phyloP scores from a whole-genome alignment of 2,888 invertebrate genomes.

The Seira ritae region DNA sequence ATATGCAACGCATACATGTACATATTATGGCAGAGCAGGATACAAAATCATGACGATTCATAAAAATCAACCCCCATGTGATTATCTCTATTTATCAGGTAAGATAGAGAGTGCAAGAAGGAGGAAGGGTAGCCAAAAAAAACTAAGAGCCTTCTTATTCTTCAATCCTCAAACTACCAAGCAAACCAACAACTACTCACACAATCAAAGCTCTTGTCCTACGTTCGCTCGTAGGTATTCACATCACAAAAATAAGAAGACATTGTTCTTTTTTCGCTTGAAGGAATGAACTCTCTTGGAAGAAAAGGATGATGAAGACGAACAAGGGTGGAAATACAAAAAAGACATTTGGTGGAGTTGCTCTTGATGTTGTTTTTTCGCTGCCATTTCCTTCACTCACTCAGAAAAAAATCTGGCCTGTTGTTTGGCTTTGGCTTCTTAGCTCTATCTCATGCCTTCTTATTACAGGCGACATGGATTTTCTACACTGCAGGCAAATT shows the following conservation, averaged over 20 bases:
- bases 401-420: no score
- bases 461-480: background rate
- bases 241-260: background rate
- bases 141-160: background rate
- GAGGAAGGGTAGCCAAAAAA: background rate
- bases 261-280: slow-evolving; percentile 43
- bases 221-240: background rate
- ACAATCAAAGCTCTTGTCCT: background rate
- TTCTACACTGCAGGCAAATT: background rate
- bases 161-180: background rate
- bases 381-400: background rate
- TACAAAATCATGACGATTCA: background rate
- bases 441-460: background rate
- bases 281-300: slow-evolving; percentile 48
- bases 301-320: slow-evolving; percentile 40
- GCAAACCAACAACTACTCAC: background rate
- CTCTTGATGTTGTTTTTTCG: slow-evolving; percentile 12
- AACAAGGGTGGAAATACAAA: slow-evolving; percentile 1
- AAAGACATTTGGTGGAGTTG: slow-evolving; percentile 16
- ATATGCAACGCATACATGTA: no score
- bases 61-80: background rate
- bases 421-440: no score
- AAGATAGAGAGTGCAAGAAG: background rate
- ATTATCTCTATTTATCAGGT: background rate
- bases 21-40: no score